A percentile compares a stretch with the other conserved stretches of the same genome.
These are phyloP conservation scores for Lissocephala sabroskyi DNA, from an alignment of 2,888 invertebrate species.

Conservation along the genomic window DNA sequence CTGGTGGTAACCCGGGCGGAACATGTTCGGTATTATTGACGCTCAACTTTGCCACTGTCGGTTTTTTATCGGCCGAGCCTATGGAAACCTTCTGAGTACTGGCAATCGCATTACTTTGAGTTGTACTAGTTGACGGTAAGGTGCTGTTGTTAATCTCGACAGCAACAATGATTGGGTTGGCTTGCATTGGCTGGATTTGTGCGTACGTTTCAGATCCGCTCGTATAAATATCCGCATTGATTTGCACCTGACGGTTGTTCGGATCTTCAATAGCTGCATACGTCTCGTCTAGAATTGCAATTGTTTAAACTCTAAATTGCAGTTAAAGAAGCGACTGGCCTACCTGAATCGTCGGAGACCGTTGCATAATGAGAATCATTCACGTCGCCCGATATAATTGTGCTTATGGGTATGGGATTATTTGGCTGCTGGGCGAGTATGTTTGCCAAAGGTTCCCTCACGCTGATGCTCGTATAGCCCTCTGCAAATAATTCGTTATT, in stretches of 20 bases:
- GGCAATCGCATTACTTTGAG: conserved; percentile 10
- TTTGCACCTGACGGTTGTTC: conserved; percentile 63
- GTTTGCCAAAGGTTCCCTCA: conserved; percentile 88
- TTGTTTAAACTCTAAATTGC: background rate
- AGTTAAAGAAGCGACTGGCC: conserved; percentile 19
- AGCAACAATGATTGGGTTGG: conserved; percentile 70
- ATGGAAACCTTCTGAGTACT: conserved; percentile 9
- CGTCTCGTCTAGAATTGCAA: conserved; percentile 80
- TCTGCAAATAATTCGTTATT: too few species aligned
- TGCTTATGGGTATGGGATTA: conserved; percentile 70
- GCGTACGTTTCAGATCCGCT: conserved; percentile 91
- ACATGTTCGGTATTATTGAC: conserved; percentile 39
- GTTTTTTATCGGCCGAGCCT: too few species aligned
- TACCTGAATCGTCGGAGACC: conserved; percentile 92
- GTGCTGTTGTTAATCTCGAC: conserved; percentile 70
- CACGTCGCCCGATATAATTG: conserved; percentile 68
- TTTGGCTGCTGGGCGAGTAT: conserved; percentile 77
- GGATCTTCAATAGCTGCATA: conserved; percentile 92
- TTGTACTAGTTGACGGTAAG: conserved; percentile 9
- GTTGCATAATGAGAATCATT: conserved; percentile 88
- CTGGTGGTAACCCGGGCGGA: conserved; percentile 74
- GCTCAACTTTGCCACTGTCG: too few species aligned
- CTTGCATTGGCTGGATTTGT: conserved; percentile 80
- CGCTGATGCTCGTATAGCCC: conserved; percentile 93
- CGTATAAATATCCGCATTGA: conserved; percentile 77